Base-by-base conservation (phyloP, 2,113 vertebrate species). In the Limnothrissa miodon region DNA sequence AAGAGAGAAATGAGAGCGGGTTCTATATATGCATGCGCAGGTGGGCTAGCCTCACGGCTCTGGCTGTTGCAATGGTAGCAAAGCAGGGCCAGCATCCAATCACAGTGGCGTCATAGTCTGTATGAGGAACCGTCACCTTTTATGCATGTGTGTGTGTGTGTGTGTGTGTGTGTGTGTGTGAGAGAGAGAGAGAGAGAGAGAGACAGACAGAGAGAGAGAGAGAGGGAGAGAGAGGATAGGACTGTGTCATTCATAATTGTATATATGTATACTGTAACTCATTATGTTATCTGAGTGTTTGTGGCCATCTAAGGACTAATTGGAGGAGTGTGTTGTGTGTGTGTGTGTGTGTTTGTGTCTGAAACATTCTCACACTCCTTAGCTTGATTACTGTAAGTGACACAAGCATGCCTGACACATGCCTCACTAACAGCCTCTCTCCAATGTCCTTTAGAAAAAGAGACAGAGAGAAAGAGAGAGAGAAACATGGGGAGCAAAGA, bases 371-470 rank as follows among this genome's bases (percentile, higher is more conserved):
- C 83, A 82, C 80, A 42, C 85, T 66, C 45, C 82, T 83, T 70
- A 36, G 87, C 83, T 83, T 91, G 90, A 89, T 91, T 88, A n/a
- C n/a, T n/a, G n/a, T n/a, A 89, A 80, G 36, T 83, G 82, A 85
- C 81, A 82, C 81, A 56, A 84, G 59, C 87, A 81, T 44, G 81
- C 51, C 80, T 81, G 82, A 87, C 85, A 88, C 85, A 84, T 78
- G 82, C 84, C 83, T 80, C 33, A 81, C 66, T 74, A 81, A 59
- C 7, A 42, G 42, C 85, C 85, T 85, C 6, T 46, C 83, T 84
- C 46, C 29, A 0, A 44, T 70, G 88, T 93, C 92, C 91, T 91
- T 92, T 85, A 88, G 84, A 90, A 78, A n/a, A 17, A 80, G 46
- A 23, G 83, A 82, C 84, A 81, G 79, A 80, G 48, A 87, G 83